Evolutionary conservation across 2,888 invertebrate genomes (phyloP), one percentile per base, ranked within the genome.

Genomic region (Lasioglossum oenotherae): DNA sequence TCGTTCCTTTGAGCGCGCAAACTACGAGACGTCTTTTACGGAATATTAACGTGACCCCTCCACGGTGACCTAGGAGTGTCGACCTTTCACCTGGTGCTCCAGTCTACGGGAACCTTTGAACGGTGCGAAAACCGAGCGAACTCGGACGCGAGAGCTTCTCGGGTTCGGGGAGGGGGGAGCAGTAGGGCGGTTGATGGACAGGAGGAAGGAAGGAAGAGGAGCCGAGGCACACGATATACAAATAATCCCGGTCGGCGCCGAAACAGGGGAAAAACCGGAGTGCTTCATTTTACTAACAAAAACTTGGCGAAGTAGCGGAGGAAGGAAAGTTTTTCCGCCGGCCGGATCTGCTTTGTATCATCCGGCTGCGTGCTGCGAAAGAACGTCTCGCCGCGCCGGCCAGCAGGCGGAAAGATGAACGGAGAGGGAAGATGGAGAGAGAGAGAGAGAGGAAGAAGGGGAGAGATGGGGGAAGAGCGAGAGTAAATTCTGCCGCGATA

Each of bases 201-300:
- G 69, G 46, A 35, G 75, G 69, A 53, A 38, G 31, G 12, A 8
- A 71, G 35, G 41, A 16, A 35, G 23, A 41, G 23, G 71, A 69
- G 31, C 49, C 64, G 19, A 35, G 23, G 23, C 10, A 35, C 67
- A 78, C 64, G 78, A 82, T 87, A 83, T 76, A 86, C 82, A 87
- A 87, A 86, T 87, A 82, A 86, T 86, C 80, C 67, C n/a, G 57
- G 53, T 78, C 49, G 73, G 31, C 80, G 80, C 71, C 78, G 79
- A 46, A 76, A 44, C 64, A 64, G 72, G 73, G 67, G 81, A 79
- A 81, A 85, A 86, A 86, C 86, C 74, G 76, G 86, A 86, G 86
- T 86, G 82, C 82, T 87, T 89, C 87, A 90, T 89, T 89, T 89
- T 85, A 89, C 89, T 90, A 89, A 89, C 89, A 90, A 90, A 89